Conservation (phyloP, 2,113 vertebrate genomes). For the Nycticorax nycticorax region DNA sequence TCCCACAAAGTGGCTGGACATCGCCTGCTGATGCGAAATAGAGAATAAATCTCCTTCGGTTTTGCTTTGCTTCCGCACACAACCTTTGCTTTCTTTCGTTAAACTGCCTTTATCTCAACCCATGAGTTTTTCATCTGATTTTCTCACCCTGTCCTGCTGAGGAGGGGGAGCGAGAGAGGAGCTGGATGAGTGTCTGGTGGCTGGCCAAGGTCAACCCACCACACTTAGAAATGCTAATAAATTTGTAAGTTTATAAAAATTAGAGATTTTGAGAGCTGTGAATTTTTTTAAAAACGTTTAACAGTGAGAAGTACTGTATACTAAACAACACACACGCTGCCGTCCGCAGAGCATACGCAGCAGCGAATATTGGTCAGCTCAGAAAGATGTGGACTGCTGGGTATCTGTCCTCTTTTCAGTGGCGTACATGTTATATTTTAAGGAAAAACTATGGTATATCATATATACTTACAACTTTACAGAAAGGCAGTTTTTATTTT, state of each 20-base stretch:
- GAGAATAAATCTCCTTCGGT: neutral
- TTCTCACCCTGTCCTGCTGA: neutral
- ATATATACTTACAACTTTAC: neutral
- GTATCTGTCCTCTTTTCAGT: neutral
- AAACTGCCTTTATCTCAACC: neutral
- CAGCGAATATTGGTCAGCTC: neutral
- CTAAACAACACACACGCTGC: neutral
- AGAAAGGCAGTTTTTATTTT: neutral
- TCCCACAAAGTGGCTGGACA: neutral
- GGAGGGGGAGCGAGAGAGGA: neutral
- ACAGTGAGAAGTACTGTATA: neutral
- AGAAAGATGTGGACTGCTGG: neutral
- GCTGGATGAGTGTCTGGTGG: accelerated
- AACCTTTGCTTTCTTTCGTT: neutral
- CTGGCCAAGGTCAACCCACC: neutral
- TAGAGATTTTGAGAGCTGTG: neutral
- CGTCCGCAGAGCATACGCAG: neutral
- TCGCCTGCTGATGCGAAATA: neutral
- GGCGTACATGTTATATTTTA: neutral
- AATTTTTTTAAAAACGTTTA: neutral
- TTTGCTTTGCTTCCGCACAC: neutral
- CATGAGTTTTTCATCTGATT: neutral
- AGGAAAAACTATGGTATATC: neutral
- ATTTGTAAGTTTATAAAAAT: neutral
- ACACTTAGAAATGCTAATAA: neutral